These are phyloP conservation scores for Pseudois nayaur DNA, from an alignment of 2,113 vertebrate species.

Conservation along the genomic window DNA sequence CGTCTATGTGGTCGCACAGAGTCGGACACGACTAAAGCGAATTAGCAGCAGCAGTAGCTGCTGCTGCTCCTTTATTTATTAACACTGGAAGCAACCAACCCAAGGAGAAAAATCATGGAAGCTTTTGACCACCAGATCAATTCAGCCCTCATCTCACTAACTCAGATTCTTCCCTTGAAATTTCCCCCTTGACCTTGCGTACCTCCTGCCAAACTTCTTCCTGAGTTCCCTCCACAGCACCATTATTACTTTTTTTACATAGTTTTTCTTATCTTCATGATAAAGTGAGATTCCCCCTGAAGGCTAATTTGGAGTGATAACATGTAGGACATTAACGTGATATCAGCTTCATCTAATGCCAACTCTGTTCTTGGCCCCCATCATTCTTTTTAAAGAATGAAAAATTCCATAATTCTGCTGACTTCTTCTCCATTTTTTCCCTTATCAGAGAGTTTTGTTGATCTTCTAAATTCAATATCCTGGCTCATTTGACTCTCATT, in stretches of 20 bases:
- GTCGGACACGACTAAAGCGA: rapidly evolving
- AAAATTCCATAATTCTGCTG: background rate
- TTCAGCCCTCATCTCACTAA: background rate
- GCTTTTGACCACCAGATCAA: background rate
- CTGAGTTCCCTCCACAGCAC: background rate
- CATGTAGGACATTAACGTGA: background rate
- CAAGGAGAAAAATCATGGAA: background rate
- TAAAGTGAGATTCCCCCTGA: background rate
- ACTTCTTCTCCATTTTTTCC: background rate
- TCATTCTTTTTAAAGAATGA: background rate
- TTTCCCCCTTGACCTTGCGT: background rate
- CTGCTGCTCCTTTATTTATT: background rate
- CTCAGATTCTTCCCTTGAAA: background rate
- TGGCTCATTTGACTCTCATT: background rate
- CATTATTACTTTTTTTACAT: background rate
- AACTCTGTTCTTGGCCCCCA: background rate
- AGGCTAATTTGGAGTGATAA: background rate
- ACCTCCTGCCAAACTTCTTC: background rate
- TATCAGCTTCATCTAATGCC: background rate
- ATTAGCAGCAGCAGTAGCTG: background rate
- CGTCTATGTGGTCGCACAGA: background rate
- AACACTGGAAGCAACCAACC: background rate
- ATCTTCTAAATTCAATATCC: background rate
- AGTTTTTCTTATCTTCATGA: background rate
- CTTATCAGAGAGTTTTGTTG: background rate